Conservation (phyloP, 2,113 vertebrate species). For the Phainopepla nitens region DNA sequence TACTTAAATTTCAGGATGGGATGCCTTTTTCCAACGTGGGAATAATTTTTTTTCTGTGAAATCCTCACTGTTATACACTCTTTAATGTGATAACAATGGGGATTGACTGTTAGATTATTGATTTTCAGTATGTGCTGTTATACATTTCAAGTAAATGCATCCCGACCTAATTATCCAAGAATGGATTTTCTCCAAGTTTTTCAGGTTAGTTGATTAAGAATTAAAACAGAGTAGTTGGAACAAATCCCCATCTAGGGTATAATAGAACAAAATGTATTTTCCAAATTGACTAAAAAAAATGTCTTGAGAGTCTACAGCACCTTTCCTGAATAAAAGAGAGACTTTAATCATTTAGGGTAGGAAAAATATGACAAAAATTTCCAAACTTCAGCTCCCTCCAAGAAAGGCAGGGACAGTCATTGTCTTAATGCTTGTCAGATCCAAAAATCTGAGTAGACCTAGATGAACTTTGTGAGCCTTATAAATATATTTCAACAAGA, state of each 20-base stretch:
- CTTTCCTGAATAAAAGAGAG: not conserved
- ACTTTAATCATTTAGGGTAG: not conserved
- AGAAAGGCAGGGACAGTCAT: not conserved
- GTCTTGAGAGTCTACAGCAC: not conserved
- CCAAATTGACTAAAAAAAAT: not conserved
- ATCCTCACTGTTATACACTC: not conserved
- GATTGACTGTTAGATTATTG: not conserved
- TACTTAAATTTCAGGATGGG: not conserved
- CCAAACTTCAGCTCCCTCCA: not conserved
- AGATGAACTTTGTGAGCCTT: not conserved
- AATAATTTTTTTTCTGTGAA: not conserved
- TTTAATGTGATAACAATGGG: not conserved
- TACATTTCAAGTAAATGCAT: not conserved
- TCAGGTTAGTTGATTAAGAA: slow-evolving; percentile 5
- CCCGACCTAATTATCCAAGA: slow-evolving; percentile 11
- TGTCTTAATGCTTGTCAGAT: not conserved
- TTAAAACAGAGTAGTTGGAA: not conserved
- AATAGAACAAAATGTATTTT: not conserved
- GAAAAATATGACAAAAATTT: not conserved
- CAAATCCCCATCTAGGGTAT: not conserved
- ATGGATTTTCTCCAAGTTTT: not conserved
- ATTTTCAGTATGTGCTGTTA: not conserved
- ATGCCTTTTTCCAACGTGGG: not conserved
- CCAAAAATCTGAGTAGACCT: not conserved
- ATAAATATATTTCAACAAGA: not conserved